Evolutionary conservation across 1,140 invertebrate species (phyloP).

Genomic region (Globodera rostochiensis): DNA sequence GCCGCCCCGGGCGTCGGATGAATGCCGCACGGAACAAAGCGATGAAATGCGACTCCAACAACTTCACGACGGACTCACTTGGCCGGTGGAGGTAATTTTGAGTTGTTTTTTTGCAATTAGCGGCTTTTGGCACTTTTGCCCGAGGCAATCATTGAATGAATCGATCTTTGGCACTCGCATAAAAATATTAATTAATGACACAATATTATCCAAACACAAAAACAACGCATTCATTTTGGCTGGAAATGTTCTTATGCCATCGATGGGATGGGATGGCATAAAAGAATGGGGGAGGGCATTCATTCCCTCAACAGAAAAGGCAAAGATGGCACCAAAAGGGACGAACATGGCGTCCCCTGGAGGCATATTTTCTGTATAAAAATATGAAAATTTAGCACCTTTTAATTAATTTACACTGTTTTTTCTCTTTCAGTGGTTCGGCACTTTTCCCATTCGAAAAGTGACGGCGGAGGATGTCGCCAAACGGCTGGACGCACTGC

Average conservation of each 20-base stretch:
- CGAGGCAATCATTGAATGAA: not conserved
- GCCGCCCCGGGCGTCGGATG: not conserved
- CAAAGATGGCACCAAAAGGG: too few relatives aligned
- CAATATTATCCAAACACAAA: too few relatives aligned
- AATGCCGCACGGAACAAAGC: not conserved
- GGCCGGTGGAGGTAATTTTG: not conserved
- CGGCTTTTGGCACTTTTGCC: not conserved
- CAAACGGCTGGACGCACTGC: constrained; percentile 13
- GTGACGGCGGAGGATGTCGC: not conserved
- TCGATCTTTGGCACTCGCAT: too few relatives aligned
- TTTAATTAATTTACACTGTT: not conserved
- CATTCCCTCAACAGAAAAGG: too few relatives aligned
- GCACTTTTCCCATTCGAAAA: constrained; percentile 5
- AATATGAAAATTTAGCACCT: too few relatives aligned
- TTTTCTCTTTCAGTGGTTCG: not conserved
- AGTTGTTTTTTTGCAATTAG: not conserved
- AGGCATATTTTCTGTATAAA: too few relatives aligned
- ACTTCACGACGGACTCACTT: not conserved
- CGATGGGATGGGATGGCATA: too few relatives aligned
- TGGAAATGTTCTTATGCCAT: too few relatives aligned
- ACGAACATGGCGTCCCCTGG: too few relatives aligned
- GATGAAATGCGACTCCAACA: not conserved
- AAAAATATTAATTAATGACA: too few relatives aligned
- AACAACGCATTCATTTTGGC: too few relatives aligned
- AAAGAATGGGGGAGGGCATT: too few relatives aligned